Base-by-base conservation (phyloP, 2,797 vertebrate genomes). In the Allobates femoralis region DNA sequence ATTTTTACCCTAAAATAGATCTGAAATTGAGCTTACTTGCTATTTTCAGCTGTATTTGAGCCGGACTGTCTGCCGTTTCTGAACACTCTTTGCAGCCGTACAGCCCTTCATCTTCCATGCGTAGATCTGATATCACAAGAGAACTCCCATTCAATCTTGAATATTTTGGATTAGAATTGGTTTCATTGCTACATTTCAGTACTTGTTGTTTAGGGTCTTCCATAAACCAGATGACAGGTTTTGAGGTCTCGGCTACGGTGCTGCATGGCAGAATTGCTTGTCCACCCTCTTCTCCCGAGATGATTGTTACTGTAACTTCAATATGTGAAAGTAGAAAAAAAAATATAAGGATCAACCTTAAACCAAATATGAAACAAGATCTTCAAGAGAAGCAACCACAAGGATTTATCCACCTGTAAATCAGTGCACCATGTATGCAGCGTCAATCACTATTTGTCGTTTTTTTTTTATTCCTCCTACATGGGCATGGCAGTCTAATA, bases 61-160 rank as follows among this genome's bases (percentile, higher is more conserved):
- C 86, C 60, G 90, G 88, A 0, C 19, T 60, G 81, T 84, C 89
- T 0, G 91, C 91, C 60, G 88, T 46, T 0, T 91, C 91, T 73
- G 90, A 88, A 81, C 90, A 87, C 77, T 94, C 92, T 55, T 5
- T 89, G 92, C 98, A 99, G 79, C 90, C 90, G 90, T 98, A 99
- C 74, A 55, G 91, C 30, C 95, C 97, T 15, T 94, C 91, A 0
- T 99, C 97, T 53, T 91, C 92, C 10, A 7, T 16, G 0, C 23
- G 84, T 86, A 97, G 92, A 0, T 0, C 58, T 0, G 0, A 0
- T 88, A 99, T 94, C 66, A 16, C 90, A 89, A 98, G 92, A 19
- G 92, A 94, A 67, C 94, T 94, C 85, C 92, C 89, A 0, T 78
- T 85, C 80, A 92, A 88, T 85, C 98, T 90, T 0, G 88, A 84